Evolutionary conservation across 2,888 invertebrate genomes (phyloP).

Genomic region (Sylvicola fuscatus): DNA sequence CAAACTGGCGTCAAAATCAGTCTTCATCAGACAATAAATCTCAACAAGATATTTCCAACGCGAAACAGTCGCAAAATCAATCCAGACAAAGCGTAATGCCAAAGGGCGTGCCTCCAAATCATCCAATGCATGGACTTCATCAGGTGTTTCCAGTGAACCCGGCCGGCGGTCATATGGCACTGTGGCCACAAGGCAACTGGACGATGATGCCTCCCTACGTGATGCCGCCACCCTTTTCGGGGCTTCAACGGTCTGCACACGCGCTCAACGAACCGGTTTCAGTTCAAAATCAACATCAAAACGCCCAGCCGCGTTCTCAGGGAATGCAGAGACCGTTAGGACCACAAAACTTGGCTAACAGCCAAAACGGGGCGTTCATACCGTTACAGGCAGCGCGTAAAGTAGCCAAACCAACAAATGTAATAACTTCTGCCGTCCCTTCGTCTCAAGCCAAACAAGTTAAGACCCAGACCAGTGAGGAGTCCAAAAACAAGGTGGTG

Average conservation of each 20-base stretch:
- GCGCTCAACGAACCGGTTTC: too few relatives aligned
- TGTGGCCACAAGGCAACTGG: too few relatives aligned
- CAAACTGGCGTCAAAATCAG: slow-evolving; percentile 1
- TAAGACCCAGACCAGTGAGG: too few relatives aligned
- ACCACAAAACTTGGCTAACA: slow-evolving; percentile 3
- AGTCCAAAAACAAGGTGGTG: too few relatives aligned
- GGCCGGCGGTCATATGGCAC: too few relatives aligned
- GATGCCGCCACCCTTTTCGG: too few relatives aligned
- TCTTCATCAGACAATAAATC: slow-evolving; percentile 1
- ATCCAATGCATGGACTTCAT: too few relatives aligned
- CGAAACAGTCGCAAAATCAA: not conserved
- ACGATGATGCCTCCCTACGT: too few relatives aligned
- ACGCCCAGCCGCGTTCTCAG: not conserved
- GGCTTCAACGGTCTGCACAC: too few relatives aligned
- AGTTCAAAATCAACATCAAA: not conserved
- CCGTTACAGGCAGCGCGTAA: slow-evolving; percentile 29
- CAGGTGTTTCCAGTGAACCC: too few relatives aligned
- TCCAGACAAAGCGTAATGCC: not conserved
- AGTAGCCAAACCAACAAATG: not conserved
- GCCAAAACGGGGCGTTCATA: slow-evolving; percentile 25
- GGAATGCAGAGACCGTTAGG: slow-evolving; percentile 1
- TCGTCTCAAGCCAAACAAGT: too few relatives aligned
- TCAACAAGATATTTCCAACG: not conserved
- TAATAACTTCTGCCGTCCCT: too few relatives aligned
- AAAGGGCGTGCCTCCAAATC: not conserved